Percentiles rank a stretch among this genome's conserved stretches.
These are phyloP conservation scores for Phenacoccus solenopsis DNA, from an alignment of 1,140 invertebrate genomes.

Conservation along the genomic window DNA sequence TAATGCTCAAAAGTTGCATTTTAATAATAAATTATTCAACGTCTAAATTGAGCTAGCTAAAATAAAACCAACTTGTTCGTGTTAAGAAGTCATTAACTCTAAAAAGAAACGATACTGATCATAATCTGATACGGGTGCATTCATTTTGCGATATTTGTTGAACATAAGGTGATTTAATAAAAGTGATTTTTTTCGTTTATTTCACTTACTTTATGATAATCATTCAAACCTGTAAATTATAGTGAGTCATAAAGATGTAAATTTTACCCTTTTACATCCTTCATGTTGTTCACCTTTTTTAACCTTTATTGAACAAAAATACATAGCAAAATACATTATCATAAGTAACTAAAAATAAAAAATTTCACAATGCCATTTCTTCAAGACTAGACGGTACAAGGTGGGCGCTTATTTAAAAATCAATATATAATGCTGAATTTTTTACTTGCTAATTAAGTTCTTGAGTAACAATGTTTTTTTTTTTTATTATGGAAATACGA, in stretches of 20 bases:
- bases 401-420: no score
- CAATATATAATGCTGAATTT: no score
- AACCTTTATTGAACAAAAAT: neutral
- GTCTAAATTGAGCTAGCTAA: no score
- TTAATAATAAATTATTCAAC: no score
- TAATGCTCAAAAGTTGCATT: no score
- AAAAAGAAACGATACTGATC: neutral
- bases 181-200: neutral
- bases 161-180: neutral
- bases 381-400: no score
- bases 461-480: no score
- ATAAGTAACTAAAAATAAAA: neutral
- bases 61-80: neutral
- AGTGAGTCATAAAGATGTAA: neutral
- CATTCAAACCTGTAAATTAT: neutral
- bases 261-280: neutral
- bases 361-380: no score
- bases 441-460: no score
- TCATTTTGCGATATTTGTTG: neutral
- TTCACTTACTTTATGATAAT: slow-evolving; percentile 3
- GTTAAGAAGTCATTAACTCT: neutral
- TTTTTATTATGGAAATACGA: no score
- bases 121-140: neutral
- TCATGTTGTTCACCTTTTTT: neutral
- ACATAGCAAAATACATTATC: neutral